Conservation (phyloP, 2,888 invertebrate genomes). For the Heliconius erato region DNA sequence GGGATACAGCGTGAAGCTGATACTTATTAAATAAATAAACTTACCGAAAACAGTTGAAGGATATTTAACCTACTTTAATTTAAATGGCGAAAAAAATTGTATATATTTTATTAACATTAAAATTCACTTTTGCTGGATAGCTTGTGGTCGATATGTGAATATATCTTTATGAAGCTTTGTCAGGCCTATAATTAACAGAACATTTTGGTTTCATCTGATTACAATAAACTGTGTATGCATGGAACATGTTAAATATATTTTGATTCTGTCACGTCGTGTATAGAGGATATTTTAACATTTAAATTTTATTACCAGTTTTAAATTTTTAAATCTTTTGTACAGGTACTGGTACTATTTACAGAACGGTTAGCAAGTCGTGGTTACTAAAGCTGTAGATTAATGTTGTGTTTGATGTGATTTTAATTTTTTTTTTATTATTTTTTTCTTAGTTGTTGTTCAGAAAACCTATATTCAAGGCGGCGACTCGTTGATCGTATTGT, state of each 20-base stretch:
- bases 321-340: too few species aligned
- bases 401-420: too few species aligned
- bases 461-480: too few species aligned
- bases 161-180: slow-evolving; percentile 45
- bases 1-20: too few species aligned
- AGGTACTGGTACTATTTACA: too few species aligned
- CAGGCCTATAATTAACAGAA: slow-evolving; percentile 45
- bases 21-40: too few species aligned
- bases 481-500: too few species aligned
- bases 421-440: too few species aligned
- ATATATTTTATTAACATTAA: background rate
- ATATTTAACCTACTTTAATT: background rate
- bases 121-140: slow-evolving; percentile 30
- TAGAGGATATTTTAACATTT: slow-evolving; percentile 9
- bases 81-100: background rate
- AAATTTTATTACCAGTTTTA: background rate
- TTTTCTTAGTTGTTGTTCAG: too few species aligned
- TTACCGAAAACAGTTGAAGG: too few species aligned
- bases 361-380: too few species aligned
- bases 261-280: slow-evolving; percentile 23
- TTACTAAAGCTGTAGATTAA: too few species aligned
- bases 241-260: slow-evolving; percentile 35
- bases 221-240: slow-evolving; percentile 53
- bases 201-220: slow-evolving; percentile 62
- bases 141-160: slow-evolving; percentile 37